Conservation (phyloP, 2,797 vertebrate species). For the Parauchenoglanis punctatus region DNA sequence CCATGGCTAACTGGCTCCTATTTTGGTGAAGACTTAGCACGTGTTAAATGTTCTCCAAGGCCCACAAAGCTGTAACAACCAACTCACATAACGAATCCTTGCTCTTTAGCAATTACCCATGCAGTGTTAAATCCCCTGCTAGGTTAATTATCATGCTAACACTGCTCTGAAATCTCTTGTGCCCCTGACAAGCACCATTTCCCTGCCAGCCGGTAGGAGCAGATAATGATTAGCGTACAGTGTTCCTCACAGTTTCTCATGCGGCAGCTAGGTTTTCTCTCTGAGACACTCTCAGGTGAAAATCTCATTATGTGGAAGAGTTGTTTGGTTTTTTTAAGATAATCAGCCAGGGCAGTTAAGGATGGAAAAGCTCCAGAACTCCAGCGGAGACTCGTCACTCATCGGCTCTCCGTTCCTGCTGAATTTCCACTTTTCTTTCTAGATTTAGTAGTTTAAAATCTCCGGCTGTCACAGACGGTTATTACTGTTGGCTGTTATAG, state of each 20-base stretch:
- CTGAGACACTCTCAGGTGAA: not conserved
- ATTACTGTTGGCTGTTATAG: not conserved
- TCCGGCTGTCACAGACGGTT: not conserved
- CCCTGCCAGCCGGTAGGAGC: slow-evolving; percentile 21
- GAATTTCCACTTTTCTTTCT: not conserved
- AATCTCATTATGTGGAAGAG: not conserved
- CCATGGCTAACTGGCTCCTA: not conserved
- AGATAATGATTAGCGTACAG: not conserved
- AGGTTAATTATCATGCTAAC: slow-evolving; percentile 2
- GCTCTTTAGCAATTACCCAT: not conserved
- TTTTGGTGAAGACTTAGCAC: not conserved
- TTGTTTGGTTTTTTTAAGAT: not conserved
- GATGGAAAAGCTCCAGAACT: not conserved
- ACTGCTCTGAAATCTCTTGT: not conserved
- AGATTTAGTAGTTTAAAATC: not conserved
- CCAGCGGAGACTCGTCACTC: slow-evolving; percentile 4
- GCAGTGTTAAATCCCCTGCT: not conserved
- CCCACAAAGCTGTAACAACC: not conserved
- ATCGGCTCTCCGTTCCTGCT: not conserved
- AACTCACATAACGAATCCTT: not conserved
- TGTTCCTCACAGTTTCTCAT: not conserved
- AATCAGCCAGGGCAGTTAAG: not conserved
- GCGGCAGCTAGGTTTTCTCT: not conserved
- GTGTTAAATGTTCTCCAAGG: not conserved
- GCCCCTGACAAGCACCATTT: not conserved